Conservation (phyloP, 2,888 invertebrate genomes). For the Drosophila aldrichi region DNA sequence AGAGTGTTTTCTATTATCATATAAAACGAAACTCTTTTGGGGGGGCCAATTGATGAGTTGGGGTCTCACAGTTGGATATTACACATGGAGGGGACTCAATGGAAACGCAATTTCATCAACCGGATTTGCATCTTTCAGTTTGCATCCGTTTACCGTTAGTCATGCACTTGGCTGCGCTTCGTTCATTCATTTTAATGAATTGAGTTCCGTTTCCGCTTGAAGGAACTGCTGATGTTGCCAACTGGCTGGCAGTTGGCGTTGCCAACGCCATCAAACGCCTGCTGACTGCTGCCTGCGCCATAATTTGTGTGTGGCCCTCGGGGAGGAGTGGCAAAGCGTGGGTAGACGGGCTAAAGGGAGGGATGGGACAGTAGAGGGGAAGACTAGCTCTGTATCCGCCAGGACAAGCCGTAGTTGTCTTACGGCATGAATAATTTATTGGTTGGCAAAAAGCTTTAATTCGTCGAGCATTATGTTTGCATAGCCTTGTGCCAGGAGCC, state of each 20-base stretch:
- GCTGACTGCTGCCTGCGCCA: slow-evolving; percentile 44
- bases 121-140: slow-evolving; percentile 80
- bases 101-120: slow-evolving; percentile 71
- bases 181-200: slow-evolving; percentile 81
- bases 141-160: slow-evolving; percentile 81
- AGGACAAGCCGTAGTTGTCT: slow-evolving; percentile 67
- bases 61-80: neutral
- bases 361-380: too few species aligned
- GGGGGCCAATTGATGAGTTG: slow-evolving; percentile 20
- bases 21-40: slow-evolving; percentile 6
- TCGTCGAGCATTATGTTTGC: slow-evolving; percentile 78
- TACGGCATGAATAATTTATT: slow-evolving; percentile 83
- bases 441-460: slow-evolving; percentile 81
- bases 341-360: neutral
- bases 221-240: slow-evolving; percentile 69
- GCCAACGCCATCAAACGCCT: slow-evolving; percentile 54
- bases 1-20: slow-evolving; percentile 7
- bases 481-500: slow-evolving; percentile 59
- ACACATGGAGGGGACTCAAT: slow-evolving; percentile 48
- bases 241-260: slow-evolving; percentile 46
- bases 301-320: slow-evolving; percentile 56
- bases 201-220: slow-evolving; percentile 79
- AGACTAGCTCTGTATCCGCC: slow-evolving; percentile 45
- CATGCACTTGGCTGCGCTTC: slow-evolving; percentile 77
- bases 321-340: neutral